Evolutionary conservation across 2,113 vertebrate genomes (phyloP).

Genomic region (Scomber colias): DNA sequence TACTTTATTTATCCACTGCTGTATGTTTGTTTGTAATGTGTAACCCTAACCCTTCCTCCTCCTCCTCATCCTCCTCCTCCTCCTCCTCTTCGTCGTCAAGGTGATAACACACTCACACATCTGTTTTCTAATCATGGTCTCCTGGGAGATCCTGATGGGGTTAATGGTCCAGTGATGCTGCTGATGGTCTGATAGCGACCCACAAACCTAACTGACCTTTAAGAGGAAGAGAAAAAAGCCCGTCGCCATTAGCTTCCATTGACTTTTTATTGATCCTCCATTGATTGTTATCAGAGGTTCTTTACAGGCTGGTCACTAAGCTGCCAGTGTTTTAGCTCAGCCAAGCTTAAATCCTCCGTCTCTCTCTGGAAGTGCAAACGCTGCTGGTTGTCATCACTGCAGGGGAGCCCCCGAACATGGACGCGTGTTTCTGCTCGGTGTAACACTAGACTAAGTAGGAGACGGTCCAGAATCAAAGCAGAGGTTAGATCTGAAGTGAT

Average conservation of each 20-base stretch:
- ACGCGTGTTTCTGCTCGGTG: slow-evolving; percentile 19
- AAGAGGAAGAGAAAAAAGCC: slow-evolving; percentile 23
- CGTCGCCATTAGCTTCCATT: slow-evolving; percentile 46
- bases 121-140: slow-evolving; percentile 56
- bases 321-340: slow-evolving; percentile 42
- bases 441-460: slow-evolving; percentile 49
- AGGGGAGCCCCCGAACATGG: not conserved
- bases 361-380: slow-evolving; percentile 33
- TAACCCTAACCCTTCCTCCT: not conserved
- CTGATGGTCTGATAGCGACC: slow-evolving; percentile 60
- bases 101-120: slow-evolving; percentile 56
- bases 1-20: not conserved
- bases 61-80: too few relatives aligned
- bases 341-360: slow-evolving; percentile 43
- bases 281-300: slow-evolving; percentile 56
- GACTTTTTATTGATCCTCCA: slow-evolving; percentile 68
- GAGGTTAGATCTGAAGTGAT: slow-evolving; percentile 42
- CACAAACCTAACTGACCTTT: slow-evolving; percentile 50
- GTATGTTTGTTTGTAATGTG: not conserved
- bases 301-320: slow-evolving; percentile 42
- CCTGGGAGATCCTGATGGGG: slow-evolving; percentile 34
- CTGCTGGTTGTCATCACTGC: slow-evolving; percentile 36
- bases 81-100: not conserved
- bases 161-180: slow-evolving; percentile 53
- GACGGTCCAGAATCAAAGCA: slow-evolving; percentile 42